Evolutionary conservation across 2,113 vertebrate species (phyloP), one percentile per base, ranked within the genome.

Genomic region (Anoura caudifer): DNA sequence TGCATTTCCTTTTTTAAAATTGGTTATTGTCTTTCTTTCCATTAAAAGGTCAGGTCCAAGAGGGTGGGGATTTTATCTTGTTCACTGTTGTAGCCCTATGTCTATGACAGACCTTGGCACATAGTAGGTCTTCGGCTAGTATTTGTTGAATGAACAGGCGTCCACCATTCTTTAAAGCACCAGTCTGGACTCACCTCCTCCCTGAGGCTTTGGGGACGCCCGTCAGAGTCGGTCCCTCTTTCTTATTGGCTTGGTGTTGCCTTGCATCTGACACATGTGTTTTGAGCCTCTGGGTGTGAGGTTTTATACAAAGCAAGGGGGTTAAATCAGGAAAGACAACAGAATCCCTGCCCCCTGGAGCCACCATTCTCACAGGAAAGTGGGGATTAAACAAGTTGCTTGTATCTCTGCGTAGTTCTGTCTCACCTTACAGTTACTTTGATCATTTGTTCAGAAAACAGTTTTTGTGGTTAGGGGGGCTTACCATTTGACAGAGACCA

Each of bases 181-280:
- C 28, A 36, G 12, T 20, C 17, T 47, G 36, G 77, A 11, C 17
- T 81, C 2, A 0, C 38, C 67, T 50, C 56, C 56, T 26, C 33
- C 28, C 19, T 36, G 54, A 43, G 31, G 12, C 70, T 45, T 73
- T 36, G 38, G 50, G 77, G 87, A 24, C 17, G 26, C 22, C 38
- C 26, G 0, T 24, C 26, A 6, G 22, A 67, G 24, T 9, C 56
- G n/a, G 45, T 17, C 45, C 33, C 12, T 81, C 67, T 36, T 81
- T 6, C 7, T 5, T 4, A 2, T 0, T 3, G 47, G 61, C n/a
- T 88, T n/a, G 1, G 4, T 26, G 10, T 4, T 15, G 14, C 38
- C 9, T 2, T 69, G 54, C 15, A 22, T 8, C 26, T 43, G 45
- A 65, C 26, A 8, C 0, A 0, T 15, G 47, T 4, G 36, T 17